Percentiles rank a stretch among this genome's conserved stretches.
Conservation (phyloP, 2,888 invertebrate species). For the Acronicta psi region DNA sequence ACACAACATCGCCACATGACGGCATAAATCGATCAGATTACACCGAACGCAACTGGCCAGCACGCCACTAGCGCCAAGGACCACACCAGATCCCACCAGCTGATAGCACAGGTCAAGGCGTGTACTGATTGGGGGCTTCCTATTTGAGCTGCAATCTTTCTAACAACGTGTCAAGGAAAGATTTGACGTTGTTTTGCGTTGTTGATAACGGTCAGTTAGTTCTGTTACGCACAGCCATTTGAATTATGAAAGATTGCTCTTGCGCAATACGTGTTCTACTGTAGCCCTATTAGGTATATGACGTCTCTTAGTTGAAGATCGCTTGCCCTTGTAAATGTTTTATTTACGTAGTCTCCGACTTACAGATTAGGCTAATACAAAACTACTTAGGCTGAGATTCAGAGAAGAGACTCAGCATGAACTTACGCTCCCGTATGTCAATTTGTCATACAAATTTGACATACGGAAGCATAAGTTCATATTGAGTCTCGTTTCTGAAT, state of each 20-base stretch:
- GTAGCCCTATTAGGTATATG: background rate
- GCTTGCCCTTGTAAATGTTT: background rate
- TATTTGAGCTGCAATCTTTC: conserved; percentile 19
- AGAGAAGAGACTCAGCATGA: too few relatives aligned
- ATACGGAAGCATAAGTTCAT: too few relatives aligned
- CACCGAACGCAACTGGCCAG: conserved; percentile 29
- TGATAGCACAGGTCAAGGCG: conserved; percentile 50
- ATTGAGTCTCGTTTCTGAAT: too few relatives aligned
- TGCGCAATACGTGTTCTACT: background rate
- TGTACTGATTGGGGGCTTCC: conserved; percentile 35
- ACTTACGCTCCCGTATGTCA: too few relatives aligned
- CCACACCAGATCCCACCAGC: conserved; percentile 38
- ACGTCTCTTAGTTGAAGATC: background rate
- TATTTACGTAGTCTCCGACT: background rate
- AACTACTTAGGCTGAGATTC: too few relatives aligned
- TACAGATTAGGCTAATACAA: too few relatives aligned
- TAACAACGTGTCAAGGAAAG: conserved; percentile 13
- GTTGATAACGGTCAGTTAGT: conserved; percentile 2
- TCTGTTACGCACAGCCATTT: conserved; percentile 1
- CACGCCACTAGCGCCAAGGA: conserved; percentile 54
- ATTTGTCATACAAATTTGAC: too few relatives aligned
- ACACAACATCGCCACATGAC: conserved; percentile 2
- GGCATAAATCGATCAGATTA: conserved; percentile 47
- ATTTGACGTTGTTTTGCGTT: conserved; percentile 14
- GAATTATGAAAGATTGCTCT: background rate